Evolutionary conservation across 2,113 vertebrate genomes (phyloP), one percentile per base, ranked within the genome.

Genomic region (Alosa alosa): DNA sequence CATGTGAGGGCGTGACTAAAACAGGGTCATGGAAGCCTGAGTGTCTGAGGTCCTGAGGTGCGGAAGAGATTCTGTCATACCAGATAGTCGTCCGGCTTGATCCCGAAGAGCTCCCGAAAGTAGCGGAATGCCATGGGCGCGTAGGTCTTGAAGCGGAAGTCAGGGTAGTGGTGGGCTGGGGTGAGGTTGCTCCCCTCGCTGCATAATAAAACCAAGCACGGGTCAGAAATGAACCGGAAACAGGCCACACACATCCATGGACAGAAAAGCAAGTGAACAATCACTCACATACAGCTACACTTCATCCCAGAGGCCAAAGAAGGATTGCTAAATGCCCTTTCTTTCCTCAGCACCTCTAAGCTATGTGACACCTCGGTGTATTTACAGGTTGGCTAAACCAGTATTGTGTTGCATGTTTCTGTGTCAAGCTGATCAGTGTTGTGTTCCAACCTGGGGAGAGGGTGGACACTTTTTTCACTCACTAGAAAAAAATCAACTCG

Each of bases 161-260:
- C 98, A n/a, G 98, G 97, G 86, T 97, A 99, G 92, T 97, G 98
- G 92, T 99, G 98, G 15, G 98, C 98, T 55, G 98, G 98, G 39
- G 98, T 99, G 92, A 99, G 94, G 93, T 98, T 99, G 92, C 98
- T 99, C 75, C 98, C 98, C 96, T 99, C 98, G 55, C 98, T 99
- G 90, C 15, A 55, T 0, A 0, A 78, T 2, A 78, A 17, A 78
- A 36, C 10, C 72, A 41, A 39, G 72, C 31, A 36, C 11, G 13
- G 64, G 7, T 68, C 64, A 68, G 6, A 31, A 9, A 31, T 2
- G n/a, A 68, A n/a, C n/a, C 0, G 20, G 31, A 68, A 31, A 68
- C 10, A 13, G 64, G 5, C 11, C 9, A 13, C 31, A 36, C 31
- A 36, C 31, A 39, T 10, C 10, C 31, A 75, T 11, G 22, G 64